Evolutionary conservation across 2,113 vertebrate species (phyloP).

Genomic region (Montifringilla adamsi): DNA sequence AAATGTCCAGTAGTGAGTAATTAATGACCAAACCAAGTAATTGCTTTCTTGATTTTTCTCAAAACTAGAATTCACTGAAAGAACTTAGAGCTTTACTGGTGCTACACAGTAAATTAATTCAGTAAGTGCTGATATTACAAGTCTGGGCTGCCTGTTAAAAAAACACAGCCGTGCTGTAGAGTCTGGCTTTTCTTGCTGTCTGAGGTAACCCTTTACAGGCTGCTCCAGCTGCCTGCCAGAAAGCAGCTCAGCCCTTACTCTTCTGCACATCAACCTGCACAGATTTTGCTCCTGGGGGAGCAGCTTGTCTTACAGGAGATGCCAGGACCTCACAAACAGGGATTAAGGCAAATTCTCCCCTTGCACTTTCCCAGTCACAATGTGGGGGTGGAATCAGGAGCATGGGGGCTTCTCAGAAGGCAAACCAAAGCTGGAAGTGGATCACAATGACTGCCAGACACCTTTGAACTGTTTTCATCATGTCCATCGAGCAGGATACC

Average conservation of each 20-base stretch:
- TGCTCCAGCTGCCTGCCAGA: background rate
- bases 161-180: background rate
- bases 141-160: conserved; percentile 23
- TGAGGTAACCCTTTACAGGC: background rate
- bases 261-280: background rate
- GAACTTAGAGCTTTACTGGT: conserved; percentile 7
- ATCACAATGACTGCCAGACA: background rate
- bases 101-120: conserved; percentile 58
- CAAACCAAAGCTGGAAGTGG: background rate
- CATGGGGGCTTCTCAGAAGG: background rate
- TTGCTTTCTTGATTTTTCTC: conserved; percentile 69
- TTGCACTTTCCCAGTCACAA: fast-evolving
- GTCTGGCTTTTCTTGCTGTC: background rate
- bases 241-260: background rate
- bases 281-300: background rate
- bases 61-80: conserved; percentile 37
- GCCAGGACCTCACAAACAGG: background rate
- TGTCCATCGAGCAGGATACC: fast-evolving
- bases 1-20: conserved; percentile 62
- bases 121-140: conserved; percentile 55
- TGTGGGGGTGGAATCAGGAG: background rate
- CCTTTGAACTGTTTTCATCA: background rate
- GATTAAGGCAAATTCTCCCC: background rate
- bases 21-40: conserved; percentile 65
- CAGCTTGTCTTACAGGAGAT: background rate